Conservation (phyloP, 2,797 vertebrate species). For the Crenichthys baileyi region DNA sequence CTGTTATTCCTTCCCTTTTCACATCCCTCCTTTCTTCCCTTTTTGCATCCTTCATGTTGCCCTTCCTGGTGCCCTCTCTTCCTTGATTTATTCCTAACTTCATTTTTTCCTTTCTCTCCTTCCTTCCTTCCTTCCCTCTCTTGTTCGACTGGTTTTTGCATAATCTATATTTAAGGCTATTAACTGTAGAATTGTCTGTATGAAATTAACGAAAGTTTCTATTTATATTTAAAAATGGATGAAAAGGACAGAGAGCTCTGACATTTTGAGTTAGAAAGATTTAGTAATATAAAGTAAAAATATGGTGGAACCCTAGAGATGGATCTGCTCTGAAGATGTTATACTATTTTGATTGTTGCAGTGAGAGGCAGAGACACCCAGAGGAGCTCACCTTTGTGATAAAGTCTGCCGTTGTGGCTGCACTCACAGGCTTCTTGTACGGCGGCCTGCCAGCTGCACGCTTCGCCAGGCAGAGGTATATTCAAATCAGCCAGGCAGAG, state of each 20-base stretch:
- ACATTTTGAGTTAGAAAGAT: neutral
- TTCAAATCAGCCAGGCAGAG: slow-evolving; percentile 87
- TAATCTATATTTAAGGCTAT: too few species aligned
- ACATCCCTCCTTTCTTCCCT: neutral
- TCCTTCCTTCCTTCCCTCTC: neutral
- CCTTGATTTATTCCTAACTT: neutral
- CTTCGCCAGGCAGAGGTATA: slow-evolving; percentile 82
- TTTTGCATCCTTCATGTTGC: neutral
- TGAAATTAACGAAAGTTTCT: neutral
- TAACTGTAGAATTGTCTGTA: too few species aligned
- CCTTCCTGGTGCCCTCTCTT: neutral
- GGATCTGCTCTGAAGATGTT: neutral
- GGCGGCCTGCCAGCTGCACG: slow-evolving; percentile 89
- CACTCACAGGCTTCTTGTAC: slow-evolving; percentile 82
- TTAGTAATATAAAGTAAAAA: too few species aligned
- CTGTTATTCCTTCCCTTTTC: neutral
- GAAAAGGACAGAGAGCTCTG: too few species aligned
- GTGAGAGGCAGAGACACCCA: slow-evolving; percentile 72
- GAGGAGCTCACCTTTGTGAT: slow-evolving; percentile 83
- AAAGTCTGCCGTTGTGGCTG: slow-evolving; percentile 75
- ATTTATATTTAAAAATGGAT: neutral
- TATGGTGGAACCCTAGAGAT: neutral
- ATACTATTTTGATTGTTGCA: slow-evolving; percentile 39
- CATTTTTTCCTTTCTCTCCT: neutral
- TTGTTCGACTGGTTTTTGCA: too few species aligned